Conservation (phyloP, 2,888 invertebrate species). For the Eudasyphora cyanicolor region DNA sequence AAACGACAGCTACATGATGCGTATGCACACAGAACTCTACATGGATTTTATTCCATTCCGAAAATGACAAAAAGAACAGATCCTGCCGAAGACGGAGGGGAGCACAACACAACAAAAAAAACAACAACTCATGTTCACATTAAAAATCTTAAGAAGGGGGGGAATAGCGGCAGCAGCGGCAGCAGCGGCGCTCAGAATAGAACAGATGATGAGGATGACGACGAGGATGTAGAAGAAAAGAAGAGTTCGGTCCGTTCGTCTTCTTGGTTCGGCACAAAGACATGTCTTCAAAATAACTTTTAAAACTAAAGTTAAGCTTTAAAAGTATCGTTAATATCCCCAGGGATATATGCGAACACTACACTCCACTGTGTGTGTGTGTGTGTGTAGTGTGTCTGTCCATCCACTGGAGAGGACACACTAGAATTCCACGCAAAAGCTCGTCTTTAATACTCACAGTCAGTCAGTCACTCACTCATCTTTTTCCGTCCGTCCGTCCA, state of each 20-base stretch:
- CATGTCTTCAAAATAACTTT: conserved; percentile 63
- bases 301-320: conserved; percentile 61
- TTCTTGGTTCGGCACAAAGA: conserved; percentile 30
- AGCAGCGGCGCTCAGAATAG: conserved; percentile 17
- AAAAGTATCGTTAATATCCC: conserved; percentile 65
- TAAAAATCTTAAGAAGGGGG: conserved; percentile 34
- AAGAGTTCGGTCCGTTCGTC: background rate
- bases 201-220: conserved; percentile 24
- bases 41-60: conserved; percentile 35
- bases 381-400: no score
- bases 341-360: conserved; percentile 54
- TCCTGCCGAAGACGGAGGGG: conserved; percentile 26
- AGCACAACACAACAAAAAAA: background rate
- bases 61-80: conserved; percentile 28
- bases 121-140: conserved; percentile 63
- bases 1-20: conserved; percentile 66
- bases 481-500: conserved; percentile 9
- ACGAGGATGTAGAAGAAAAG: background rate
- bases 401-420: conserved; percentile 11
- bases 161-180: background rate
- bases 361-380: conserved; percentile 22
- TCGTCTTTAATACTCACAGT: conserved; percentile 54
- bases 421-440: conserved; percentile 10
- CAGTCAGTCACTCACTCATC: conserved; percentile 61
- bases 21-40: conserved; percentile 64